phyloP scores from a whole-genome alignment of 2,797 vertebrate species.

The Eleutherodactylus coqui region DNA sequence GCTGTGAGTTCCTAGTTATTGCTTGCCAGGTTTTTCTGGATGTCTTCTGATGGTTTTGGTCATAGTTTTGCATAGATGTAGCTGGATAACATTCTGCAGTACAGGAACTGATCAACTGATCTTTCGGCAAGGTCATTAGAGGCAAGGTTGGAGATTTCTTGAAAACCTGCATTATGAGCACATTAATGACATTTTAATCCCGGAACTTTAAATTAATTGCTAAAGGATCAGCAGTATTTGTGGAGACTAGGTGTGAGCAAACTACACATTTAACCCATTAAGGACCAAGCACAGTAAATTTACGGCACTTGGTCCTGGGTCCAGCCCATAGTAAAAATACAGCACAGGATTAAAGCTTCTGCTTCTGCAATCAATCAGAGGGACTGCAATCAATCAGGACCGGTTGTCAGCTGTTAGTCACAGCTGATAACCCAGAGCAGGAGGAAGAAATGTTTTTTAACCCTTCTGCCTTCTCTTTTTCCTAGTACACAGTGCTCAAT shows the following conservation, averaged over 20 bases:
- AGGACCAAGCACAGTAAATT: no score
- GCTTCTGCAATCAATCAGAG: no score
- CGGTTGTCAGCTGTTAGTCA: no score
- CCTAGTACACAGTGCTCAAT: no score
- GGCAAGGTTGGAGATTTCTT: not conserved
- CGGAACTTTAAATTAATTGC: not conserved
- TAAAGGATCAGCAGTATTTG: not conserved
- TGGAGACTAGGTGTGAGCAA: not conserved
- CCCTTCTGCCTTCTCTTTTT: no score
- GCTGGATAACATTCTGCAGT: slow-evolving; percentile 6
- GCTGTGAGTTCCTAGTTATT: not conserved
- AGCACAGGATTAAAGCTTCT: no score
- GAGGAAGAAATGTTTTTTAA: no score
- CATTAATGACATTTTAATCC: not conserved
- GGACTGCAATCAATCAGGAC: no score
- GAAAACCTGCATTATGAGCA: slow-evolving; percentile 21
- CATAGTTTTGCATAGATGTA: not conserved
- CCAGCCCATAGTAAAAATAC: no score
- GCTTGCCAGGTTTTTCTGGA: not conserved
- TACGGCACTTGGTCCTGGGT: no score
- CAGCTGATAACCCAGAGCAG: no score
- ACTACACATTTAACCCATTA: not conserved
- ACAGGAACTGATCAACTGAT: slow-evolving; percentile 2
- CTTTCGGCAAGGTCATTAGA: not conserved
- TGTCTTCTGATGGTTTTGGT: not conserved